Conservation (phyloP, 2,888 invertebrate genomes). For the Germaria angustata region DNA sequence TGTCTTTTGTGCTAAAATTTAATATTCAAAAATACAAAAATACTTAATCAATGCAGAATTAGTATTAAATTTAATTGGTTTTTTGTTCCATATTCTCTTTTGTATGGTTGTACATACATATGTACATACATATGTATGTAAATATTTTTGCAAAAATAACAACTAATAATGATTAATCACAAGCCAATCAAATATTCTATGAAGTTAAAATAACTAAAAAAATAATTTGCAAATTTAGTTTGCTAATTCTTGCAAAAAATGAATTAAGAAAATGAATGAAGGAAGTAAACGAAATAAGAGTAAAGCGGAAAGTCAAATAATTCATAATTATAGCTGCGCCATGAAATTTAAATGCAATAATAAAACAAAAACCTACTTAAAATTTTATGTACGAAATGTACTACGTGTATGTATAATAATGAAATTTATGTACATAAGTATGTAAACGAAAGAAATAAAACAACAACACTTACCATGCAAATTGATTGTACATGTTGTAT, state of each 20-base stretch:
- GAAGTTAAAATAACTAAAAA: slow-evolving; percentile 6
- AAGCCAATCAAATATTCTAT: slow-evolving; percentile 38
- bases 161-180: slow-evolving; percentile 62
- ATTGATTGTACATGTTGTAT: slow-evolving; percentile 97
- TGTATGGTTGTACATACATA: no score
- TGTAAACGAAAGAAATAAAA: background rate
- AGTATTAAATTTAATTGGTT: slow-evolving; percentile 31
- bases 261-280: slow-evolving; percentile 16
- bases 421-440: background rate
- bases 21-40: slow-evolving; percentile 28
- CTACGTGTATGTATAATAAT: background rate
- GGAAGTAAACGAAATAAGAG: slow-evolving; percentile 33
- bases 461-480: slow-evolving; percentile 89
- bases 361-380: background rate
- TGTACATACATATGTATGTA: no score
- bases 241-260: background rate
- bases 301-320: slow-evolving; percentile 23
- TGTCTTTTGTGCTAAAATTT: background rate
- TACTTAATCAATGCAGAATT: slow-evolving; percentile 50
- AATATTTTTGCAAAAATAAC: slow-evolving; percentile 45
- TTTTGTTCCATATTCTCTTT: background rate
- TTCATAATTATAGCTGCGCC: slow-evolving; percentile 8
- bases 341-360: background rate
- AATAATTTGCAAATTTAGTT: slow-evolving; percentile 4
- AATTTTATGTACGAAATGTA: background rate